Evolutionary conservation across 2,888 invertebrate genomes (phyloP).

Genomic region (Ephialtes manifestator): DNA sequence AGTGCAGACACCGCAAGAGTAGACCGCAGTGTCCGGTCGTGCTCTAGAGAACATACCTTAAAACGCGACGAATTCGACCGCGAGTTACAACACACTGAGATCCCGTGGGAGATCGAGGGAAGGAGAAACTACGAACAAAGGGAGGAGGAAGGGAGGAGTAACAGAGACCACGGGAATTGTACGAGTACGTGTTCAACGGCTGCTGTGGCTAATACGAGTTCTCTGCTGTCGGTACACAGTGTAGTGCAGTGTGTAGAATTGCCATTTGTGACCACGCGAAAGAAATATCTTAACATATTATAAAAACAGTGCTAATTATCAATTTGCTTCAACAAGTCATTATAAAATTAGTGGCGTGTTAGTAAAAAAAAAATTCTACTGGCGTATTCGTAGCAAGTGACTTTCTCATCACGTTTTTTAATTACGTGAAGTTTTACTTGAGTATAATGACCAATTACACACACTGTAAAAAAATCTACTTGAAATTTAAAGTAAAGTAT

Average conservation of each 20-base stretch:
- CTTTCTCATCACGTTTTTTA: too few relatives aligned
- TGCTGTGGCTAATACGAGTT: slow-evolving; percentile 10
- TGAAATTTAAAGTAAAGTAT: too few relatives aligned
- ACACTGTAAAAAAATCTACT: too few relatives aligned
- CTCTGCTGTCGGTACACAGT: not conserved
- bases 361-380: not conserved
- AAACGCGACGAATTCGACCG: slow-evolving; percentile 60
- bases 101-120: slow-evolving; percentile 39
- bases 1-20: slow-evolving; percentile 35
- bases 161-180: slow-evolving; percentile 43
- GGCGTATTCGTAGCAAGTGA: too few relatives aligned
- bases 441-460: too few relatives aligned
- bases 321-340: not conserved
- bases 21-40: slow-evolving; percentile 56
- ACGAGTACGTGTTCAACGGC: slow-evolving; percentile 20
- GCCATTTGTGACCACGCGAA: not conserved
- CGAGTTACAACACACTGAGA: slow-evolving; percentile 57
- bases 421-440: too few relatives aligned
- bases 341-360: not conserved
- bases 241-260: not conserved
- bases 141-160: slow-evolving; percentile 2
- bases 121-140: slow-evolving; percentile 42
- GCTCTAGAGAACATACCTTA: slow-evolving; percentile 50
- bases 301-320: not conserved
- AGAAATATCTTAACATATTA: not conserved